A percentile compares a stretch with the other conserved stretches of the same genome.
phyloP scores from a whole-genome alignment of 2,797 vertebrate species.

The Pangasius sanitwongsei region DNA sequence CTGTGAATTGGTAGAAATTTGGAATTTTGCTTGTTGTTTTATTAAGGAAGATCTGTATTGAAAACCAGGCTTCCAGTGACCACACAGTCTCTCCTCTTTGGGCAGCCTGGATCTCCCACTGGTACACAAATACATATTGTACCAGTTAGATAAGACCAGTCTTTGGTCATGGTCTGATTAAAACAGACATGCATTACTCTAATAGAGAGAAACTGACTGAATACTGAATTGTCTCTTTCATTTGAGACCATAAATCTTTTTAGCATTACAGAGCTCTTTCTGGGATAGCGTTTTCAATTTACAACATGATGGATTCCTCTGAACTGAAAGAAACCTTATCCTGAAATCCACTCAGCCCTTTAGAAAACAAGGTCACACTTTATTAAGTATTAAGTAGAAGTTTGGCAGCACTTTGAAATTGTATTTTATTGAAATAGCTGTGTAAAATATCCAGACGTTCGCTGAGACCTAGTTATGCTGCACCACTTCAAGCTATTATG shows the following conservation, averaged over 20 bases:
- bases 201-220: not conserved
- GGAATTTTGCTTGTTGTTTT: not conserved
- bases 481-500: not conserved
- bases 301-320: conserved; percentile 5
- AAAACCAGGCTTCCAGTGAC: not conserved
- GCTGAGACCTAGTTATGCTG: not conserved
- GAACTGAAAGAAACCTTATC: conserved; percentile 13
- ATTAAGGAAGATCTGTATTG: not conserved
- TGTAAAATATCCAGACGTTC: not conserved
- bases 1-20: conserved; percentile 4
- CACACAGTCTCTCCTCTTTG: not conserved
- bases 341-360: not conserved
- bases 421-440: not conserved
- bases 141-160: not conserved
- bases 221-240: not conserved
- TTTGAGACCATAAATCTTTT: not conserved
- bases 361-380: not conserved
- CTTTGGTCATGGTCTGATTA: not conserved
- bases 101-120: not conserved
- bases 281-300: not conserved
- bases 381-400: conserved; percentile 5
- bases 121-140: not conserved
- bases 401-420: not conserved
- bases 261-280: conserved; percentile 1
- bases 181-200: not conserved